Evolutionary conservation across 2,888 invertebrate species (phyloP), one percentile per base, ranked within the genome.

Genomic region (Philonicus albiceps): DNA sequence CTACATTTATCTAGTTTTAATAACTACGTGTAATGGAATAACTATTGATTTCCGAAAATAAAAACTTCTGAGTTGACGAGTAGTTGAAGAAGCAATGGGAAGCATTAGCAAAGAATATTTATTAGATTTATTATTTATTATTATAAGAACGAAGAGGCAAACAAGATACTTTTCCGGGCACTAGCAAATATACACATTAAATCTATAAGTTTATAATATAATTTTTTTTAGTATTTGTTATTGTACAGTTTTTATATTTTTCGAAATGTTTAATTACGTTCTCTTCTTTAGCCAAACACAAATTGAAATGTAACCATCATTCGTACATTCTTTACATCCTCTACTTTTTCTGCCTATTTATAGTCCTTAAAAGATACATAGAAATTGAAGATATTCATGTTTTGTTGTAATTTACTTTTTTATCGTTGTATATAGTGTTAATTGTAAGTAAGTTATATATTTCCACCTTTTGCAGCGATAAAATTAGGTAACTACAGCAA

Each of bases 181-280:
- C 84, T 84, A 84, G 84, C 84, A 84, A 84, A 84, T 84, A 73
- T 27, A 43, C n/a, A 84, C 73, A 19, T 84, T 64, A 37, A 43
- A 83, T 31, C 34, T 11, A 72, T 83, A 81, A 64, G 40, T 43
- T 40, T 83, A 64, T 22, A 34, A 13, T 72, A 73, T 43, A 37
- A 73, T 73, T 84, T 83, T 84, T 83, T 37, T 8, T 40, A 40
- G 11, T 7, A 84, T 84, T 84, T 84, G 84, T 84, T 84, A 84
- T 30, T 84, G 84, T 84, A 84, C 73, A 84, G 84, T n/a, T 55
- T 13, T 81, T 81, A 22, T 19, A 27, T 73, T 84, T 43, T 22
- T 78, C 78, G 11, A 27, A 83, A 72, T 64, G 84, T 84, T 84
- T 72, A 37, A 72, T 84, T 72, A 22, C 19, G 49, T 81, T 83